phyloP scores from a whole-genome alignment of 2,113 vertebrate species.

The Malaclemys terrapin region DNA sequence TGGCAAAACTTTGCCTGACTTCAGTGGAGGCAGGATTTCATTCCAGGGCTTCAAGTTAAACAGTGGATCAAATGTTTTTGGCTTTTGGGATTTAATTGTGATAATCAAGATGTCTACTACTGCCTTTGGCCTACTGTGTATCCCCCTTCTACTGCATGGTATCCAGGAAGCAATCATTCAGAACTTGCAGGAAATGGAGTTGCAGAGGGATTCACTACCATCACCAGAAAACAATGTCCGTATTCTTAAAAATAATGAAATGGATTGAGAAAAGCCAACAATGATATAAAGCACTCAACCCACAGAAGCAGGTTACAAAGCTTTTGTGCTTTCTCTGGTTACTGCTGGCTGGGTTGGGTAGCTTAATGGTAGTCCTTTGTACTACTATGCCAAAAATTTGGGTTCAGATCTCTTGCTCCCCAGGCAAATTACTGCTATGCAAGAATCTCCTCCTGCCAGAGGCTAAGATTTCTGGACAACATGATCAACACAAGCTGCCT shows the following conservation, averaged over 20 bases:
- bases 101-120: not conserved
- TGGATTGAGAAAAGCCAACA: not conserved
- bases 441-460: not conserved
- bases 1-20: rapidly evolving
- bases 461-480: not conserved
- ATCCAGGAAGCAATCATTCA: rapidly evolving
- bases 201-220: rapidly evolving
- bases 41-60: not conserved
- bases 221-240: not conserved
- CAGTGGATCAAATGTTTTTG: rapidly evolving
- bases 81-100: not conserved
- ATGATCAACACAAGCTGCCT: not conserved
- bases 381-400: not conserved
- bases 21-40: not conserved
- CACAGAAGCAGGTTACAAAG: not conserved
- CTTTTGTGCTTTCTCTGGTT: not conserved
- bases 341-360: not conserved
- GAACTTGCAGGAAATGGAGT: not conserved
- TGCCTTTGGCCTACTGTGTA: rapidly evolving
- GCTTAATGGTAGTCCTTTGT: not conserved
- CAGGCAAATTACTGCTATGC: not conserved
- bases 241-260: not conserved
- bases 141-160: not conserved
- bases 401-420: not conserved
- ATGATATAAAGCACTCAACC: not conserved